Evolutionary conservation across 2,888 invertebrate genomes (phyloP).

Genomic region (Nudaria mundana): DNA sequence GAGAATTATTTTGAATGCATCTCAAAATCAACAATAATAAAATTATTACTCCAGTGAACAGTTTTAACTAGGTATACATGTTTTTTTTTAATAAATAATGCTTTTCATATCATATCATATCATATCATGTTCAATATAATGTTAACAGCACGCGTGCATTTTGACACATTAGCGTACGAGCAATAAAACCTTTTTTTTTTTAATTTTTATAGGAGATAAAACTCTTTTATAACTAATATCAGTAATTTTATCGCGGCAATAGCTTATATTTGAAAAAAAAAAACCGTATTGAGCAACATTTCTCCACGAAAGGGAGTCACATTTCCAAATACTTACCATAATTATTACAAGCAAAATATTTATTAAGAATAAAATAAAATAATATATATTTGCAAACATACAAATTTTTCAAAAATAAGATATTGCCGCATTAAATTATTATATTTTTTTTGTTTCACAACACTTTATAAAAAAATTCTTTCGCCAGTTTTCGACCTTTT

Average conservation of each 20-base stretch:
- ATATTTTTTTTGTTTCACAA: constrained; percentile 67
- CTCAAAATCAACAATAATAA: constrained; percentile 41
- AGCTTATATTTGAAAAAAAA: constrained; percentile 40
- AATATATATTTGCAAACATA: constrained; percentile 3
- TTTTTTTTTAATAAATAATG: constrained; percentile 40
- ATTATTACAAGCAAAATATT: background rate
- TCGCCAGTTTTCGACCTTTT: constrained; percentile 52
- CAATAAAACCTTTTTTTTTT: constrained; percentile 57
- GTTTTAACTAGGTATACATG: constrained; percentile 39
- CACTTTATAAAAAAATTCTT: constrained; percentile 73
- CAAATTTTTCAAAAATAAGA: constrained; percentile 28
- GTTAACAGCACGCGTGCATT: constrained; percentile 71
- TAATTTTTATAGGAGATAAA: constrained; percentile 65
- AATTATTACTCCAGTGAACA: constrained; percentile 35
- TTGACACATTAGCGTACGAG: constrained; percentile 74
- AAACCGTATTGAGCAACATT: constrained; percentile 59
- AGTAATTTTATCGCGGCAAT: constrained; percentile 53
- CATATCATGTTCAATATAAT: constrained; percentile 37
- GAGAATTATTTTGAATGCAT: constrained; percentile 29
- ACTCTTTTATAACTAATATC: constrained; percentile 60
- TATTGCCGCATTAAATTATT: constrained; percentile 54
- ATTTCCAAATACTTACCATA: background rate
- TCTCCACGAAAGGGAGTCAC: constrained; percentile 16
- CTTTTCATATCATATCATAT: constrained; percentile 38
- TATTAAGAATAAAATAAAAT: background rate